These are phyloP conservation scores for Oostethus manadensis DNA, from an alignment of 2,113 vertebrate genomes.

Conservation along the genomic window DNA sequence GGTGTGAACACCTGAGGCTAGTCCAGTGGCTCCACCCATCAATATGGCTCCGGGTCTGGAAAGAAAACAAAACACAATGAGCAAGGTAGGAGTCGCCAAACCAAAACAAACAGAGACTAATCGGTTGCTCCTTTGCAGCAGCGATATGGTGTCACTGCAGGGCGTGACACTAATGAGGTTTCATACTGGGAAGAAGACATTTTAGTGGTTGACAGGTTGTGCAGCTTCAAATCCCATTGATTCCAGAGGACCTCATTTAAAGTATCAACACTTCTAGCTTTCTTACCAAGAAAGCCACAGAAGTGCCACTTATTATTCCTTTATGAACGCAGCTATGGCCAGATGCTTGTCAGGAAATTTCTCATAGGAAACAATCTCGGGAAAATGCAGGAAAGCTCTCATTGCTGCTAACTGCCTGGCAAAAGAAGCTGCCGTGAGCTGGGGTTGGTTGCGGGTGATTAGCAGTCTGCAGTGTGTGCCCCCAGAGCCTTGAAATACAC, in stretches of 20 bases:
- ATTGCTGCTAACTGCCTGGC: conserved; percentile 17
- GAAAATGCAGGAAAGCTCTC: conserved; percentile 26
- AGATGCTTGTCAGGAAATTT: conserved; percentile 10
- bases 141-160: no score
- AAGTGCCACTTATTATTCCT: neutral
- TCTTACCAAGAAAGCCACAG: neutral
- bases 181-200: neutral
- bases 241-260: no score
- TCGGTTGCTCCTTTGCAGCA: no score
- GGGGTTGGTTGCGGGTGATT: conserved; percentile 13
- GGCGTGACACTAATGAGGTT: neutral
- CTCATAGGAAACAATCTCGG: conserved; percentile 43
- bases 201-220: neutral
- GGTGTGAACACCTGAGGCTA: no score
- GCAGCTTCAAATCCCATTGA: no score
- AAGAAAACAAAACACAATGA: no score
- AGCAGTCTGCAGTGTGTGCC: conserved; percentile 24
- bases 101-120: no score
- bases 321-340: conserved; percentile 3
- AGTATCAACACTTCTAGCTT: no score
- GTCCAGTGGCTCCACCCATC: no score
- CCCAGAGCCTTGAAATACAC: conserved; percentile 12
- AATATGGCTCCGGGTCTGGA: no score
- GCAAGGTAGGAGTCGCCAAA: no score
- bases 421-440: conserved; percentile 7